A percentile compares a stretch with the other conserved stretches of the same genome.
Evolutionary conservation across 2,888 invertebrate species (phyloP).

Genomic region (Macropis europaea): DNA sequence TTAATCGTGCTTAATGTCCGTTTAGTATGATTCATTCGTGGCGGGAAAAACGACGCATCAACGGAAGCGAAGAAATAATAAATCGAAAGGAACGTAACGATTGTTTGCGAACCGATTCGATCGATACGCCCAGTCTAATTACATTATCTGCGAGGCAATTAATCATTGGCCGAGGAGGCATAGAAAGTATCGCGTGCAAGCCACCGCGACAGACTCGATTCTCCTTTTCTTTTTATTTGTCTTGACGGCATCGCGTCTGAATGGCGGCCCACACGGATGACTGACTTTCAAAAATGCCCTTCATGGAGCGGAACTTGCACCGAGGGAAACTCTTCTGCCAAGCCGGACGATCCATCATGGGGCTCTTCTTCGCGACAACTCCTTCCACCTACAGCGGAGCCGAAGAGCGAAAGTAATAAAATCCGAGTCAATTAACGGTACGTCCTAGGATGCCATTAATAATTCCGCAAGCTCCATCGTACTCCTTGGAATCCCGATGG

Average conservation of each 20-base stretch:
- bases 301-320: conserved; percentile 38
- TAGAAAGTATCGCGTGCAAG: conserved; percentile 28
- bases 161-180: conserved; percentile 26
- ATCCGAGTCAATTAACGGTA: conserved; percentile 75
- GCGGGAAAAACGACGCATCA: neutral
- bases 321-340: conserved; percentile 36
- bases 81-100: conserved; percentile 2
- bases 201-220: neutral
- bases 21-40: neutral
- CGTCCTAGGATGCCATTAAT: conserved; percentile 72
- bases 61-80: neutral
- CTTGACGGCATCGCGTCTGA: conserved; percentile 25
- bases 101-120: conserved; percentile 13
- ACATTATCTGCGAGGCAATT: conserved; percentile 35
- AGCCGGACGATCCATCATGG: conserved; percentile 48
- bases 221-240: conserved; percentile 50
- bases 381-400: conserved; percentile 48
- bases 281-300: conserved; percentile 53
- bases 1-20: conserved; percentile 31
- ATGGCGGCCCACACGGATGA: conserved; percentile 45
- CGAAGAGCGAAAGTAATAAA: conserved; percentile 71
- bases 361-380: conserved; percentile 54
- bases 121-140: conserved; percentile 28
- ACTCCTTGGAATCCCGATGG: conserved; percentile 47
- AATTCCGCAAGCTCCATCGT: conserved; percentile 62